phyloP scores from a whole-genome alignment of 2,888 invertebrate genomes.

The Pterostichus niger region DNA sequence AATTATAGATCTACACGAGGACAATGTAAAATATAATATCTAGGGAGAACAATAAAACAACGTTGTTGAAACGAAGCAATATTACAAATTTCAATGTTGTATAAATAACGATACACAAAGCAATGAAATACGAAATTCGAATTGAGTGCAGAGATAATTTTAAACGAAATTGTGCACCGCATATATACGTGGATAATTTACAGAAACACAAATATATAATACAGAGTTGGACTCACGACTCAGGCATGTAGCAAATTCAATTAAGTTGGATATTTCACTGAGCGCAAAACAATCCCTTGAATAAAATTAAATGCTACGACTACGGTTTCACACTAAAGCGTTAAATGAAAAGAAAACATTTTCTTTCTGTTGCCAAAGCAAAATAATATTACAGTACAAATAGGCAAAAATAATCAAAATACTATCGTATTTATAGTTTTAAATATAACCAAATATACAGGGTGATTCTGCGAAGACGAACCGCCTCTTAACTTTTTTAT shows the following conservation, averaged over 20 bases:
- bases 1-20: background rate
- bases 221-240: background rate
- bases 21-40: background rate
- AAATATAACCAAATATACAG: too few species aligned
- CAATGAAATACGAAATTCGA: constrained; percentile 10
- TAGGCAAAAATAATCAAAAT: too few species aligned
- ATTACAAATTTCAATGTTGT: background rate
- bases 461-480: too few species aligned
- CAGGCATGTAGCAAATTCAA: constrained; percentile 22
- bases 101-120: background rate
- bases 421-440: too few species aligned
- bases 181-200: constrained; percentile 26
- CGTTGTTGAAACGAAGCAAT: background rate
- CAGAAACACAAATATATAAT: constrained; percentile 41
- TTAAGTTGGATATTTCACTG: constrained; percentile 30
- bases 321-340: background rate
- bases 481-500: too few species aligned
- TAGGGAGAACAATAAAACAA: background rate
- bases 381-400: too few species aligned
- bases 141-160: constrained; percentile 19
- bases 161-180: constrained; percentile 39
- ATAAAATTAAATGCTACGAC: constrained; percentile 32
- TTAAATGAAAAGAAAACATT: too few species aligned
- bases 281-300: constrained; percentile 28
- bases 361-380: too few species aligned